Conservation (phyloP, 2,113 vertebrate species). For the Ceyx margarethae region DNA sequence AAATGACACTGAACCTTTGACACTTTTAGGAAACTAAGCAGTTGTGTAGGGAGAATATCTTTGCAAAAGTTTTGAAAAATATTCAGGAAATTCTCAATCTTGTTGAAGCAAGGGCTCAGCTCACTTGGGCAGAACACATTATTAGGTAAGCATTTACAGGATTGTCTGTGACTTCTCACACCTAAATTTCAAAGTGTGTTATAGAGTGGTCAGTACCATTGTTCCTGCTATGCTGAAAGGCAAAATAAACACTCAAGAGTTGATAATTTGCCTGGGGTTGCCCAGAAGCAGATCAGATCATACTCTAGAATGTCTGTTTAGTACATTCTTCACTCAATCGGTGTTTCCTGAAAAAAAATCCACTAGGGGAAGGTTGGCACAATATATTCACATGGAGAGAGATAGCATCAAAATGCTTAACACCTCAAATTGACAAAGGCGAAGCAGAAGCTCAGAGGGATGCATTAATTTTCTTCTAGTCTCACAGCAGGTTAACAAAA, state of each 20-base stretch:
- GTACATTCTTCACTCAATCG: not conserved
- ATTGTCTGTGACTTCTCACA: not conserved
- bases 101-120: not conserved
- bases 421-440: slow-evolving; percentile 11
- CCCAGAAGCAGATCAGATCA: too few species aligned
- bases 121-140: not conserved
- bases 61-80: not conserved
- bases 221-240: not conserved
- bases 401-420: slow-evolving; percentile 16
- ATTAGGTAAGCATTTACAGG: not conserved
- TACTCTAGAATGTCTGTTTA: not conserved
- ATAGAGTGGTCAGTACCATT: not conserved
- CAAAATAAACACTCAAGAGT: not conserved
- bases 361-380: not conserved
- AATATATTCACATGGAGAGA: not conserved
- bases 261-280: too few species aligned
- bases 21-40: not conserved
- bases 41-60: not conserved
- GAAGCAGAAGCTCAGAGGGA: not conserved
- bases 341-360: slow-evolving; percentile 7
- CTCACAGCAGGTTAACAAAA: not conserved
- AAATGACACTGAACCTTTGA: not conserved
- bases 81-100: not conserved
- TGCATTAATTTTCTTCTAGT: not conserved
- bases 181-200: not conserved